Percentiles rank a stretch among this genome's conserved stretches.
phyloP scores from a whole-genome alignment of 1,140 invertebrate genomes.

The Riptortus pedestris region DNA sequence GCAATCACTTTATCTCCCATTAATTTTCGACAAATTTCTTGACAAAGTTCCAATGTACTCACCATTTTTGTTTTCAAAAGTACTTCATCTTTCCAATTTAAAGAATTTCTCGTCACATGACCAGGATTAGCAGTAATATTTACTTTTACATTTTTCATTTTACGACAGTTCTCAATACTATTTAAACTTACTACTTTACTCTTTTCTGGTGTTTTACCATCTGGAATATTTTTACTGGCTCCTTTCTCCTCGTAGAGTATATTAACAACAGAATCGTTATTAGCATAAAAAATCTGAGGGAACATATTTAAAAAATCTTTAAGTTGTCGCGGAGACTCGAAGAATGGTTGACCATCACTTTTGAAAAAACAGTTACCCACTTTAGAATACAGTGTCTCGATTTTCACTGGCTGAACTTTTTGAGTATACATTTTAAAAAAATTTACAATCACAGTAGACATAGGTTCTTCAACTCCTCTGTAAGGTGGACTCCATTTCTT shows the following conservation, averaged over 20 bases:
- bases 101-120: not conserved
- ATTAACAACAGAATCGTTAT: not conserved
- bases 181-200: not conserved
- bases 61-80: not conserved
- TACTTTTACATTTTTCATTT: not conserved
- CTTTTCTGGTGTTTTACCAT: not conserved
- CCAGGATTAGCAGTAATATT: not conserved
- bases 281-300: not conserved
- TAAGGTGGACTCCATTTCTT: not conserved
- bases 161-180: not conserved
- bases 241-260: too few relatives aligned
- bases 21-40: not conserved
- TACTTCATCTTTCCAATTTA: not conserved
- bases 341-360: not conserved
- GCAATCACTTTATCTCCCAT: not conserved
- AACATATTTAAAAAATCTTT: not conserved
- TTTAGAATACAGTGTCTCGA: not conserved
- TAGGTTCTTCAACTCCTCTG: not conserved
- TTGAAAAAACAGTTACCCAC: not conserved
- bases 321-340: not conserved
- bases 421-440: not conserved
- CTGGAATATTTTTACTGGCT: too few relatives aligned
- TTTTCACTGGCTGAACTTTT: not conserved
- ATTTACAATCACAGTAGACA: not conserved
- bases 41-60: not conserved